Conservation (phyloP, 1,140 invertebrate genomes). For the Geopemphigus sp. region DNA sequence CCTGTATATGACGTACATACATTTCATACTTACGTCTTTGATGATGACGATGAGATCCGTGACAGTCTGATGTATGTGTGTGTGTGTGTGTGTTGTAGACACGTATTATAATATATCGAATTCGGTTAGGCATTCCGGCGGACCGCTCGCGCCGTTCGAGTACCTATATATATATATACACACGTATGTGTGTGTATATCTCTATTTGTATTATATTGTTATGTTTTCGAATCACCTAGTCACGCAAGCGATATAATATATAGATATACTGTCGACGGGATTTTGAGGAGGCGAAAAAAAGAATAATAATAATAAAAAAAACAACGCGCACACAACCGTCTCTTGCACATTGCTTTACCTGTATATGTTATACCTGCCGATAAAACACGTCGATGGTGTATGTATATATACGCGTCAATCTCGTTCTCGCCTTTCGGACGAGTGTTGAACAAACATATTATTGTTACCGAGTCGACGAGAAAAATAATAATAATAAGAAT, state of each 20-base stretch:
- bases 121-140: slow-evolving; percentile 9
- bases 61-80: neutral
- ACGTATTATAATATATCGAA: neutral
- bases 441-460: slow-evolving; percentile 39
- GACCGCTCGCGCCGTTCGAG: neutral
- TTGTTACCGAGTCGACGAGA: slow-evolving; percentile 42
- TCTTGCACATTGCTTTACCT: too few species aligned
- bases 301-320: slow-evolving; percentile 16
- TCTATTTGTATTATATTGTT: slow-evolving; percentile 47
- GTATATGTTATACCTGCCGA: neutral
- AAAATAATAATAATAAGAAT: neutral
- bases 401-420: slow-evolving; percentile 20
- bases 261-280: neutral
- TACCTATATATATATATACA: neutral
- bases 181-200: neutral
- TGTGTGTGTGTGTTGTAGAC: neutral
- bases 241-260: neutral
- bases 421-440: neutral
- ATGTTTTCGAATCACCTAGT: slow-evolving; percentile 33
- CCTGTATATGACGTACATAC: too few species aligned
- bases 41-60: neutral
- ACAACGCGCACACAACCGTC: neutral
- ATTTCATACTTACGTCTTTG: too few species aligned
- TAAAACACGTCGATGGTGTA: neutral
- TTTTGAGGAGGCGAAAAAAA: slow-evolving; percentile 18